Base-by-base conservation (phyloP, 2,797 vertebrate genomes). In the Molossus molossus region DNA sequence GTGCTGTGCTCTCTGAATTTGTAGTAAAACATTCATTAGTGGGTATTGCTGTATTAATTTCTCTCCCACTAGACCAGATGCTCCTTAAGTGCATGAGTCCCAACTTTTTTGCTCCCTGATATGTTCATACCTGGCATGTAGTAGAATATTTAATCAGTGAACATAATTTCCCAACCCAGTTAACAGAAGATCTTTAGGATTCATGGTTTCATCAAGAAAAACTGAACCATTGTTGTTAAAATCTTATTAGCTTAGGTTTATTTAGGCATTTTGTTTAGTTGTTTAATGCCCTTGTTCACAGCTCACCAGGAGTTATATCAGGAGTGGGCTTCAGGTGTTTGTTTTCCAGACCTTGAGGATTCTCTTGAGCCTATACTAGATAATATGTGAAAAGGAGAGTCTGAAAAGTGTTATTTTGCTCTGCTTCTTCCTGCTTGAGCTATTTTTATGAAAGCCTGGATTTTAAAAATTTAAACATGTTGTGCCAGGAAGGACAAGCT, bases 351-450 rank as follows among this genome's bases (percentile, higher is more conserved):
- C 29, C 69, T 33, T 87, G 76, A 70, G 58, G 55, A 57, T 83
- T 89, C 21, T 80, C 62, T 65, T 65, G 64, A 88, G 76, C 17
- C 29, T 84, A 1, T 48, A 58, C 11, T 57, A 13, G 13, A 45
- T 45, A 45, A 45, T 86, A 5, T 13, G 4, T 50, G 3, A 58
- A 88, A 65, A 88, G 37, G 90, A 94, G 45, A 79, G 88, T 95
- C 48, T 85, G 82, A 88, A 86, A 85, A 91, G 40, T 80, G 17
- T 14, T 86, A 9, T 40, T 89, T 94, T 62, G 45, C 55, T 87
- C 2, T 87, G 33, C 10, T 84, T 58, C 12, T 87, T 80, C 15
- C 76, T 90, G 48, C n/a, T 76, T 45, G 72, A 8, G 48, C 79
- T 83, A 23, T 64, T 90, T 77, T 94, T 69, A 14, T 70, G 69